These are phyloP conservation scores for Calycopis cecrops DNA, from an alignment of 1,140 invertebrate genomes.

Conservation along the genomic window DNA sequence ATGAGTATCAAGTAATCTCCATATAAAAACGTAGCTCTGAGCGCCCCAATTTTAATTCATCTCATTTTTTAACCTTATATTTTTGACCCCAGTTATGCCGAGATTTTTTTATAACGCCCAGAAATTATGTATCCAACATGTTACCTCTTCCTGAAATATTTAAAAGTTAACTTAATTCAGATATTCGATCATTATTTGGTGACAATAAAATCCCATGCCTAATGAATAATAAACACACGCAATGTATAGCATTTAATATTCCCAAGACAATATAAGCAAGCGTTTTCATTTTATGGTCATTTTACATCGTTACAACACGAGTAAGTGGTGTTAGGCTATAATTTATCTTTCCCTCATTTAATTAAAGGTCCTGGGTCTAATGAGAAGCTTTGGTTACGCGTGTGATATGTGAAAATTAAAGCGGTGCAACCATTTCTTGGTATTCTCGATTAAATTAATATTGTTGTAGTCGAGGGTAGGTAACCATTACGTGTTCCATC, in stretches of 20 bases:
- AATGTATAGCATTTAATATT: slow-evolving; percentile 12
- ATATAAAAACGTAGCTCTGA: slow-evolving; percentile 25
- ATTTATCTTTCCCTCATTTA: slow-evolving; percentile 56
- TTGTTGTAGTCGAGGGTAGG: too few species aligned
- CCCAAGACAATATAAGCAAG: slow-evolving; percentile 18
- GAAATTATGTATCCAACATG: too few species aligned
- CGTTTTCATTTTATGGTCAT: slow-evolving; percentile 25
- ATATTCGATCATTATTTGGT: too few species aligned
- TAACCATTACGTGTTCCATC: too few species aligned
- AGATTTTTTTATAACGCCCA: slow-evolving; percentile 5
- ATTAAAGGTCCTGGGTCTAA: slow-evolving; percentile 54
- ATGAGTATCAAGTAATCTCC: slow-evolving; percentile 33
- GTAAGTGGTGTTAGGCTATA: slow-evolving; percentile 36
- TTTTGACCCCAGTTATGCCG: slow-evolving; percentile 6
- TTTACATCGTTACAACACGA: slow-evolving; percentile 23
- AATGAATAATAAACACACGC: slow-evolving; percentile 13
- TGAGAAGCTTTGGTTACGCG: slow-evolving; percentile 43
- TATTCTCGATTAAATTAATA: not conserved
- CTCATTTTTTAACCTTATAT: slow-evolving; percentile 28
- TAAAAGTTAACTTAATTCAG: too few species aligned
- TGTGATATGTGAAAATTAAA: slow-evolving; percentile 36
- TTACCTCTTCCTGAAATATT: too few species aligned
- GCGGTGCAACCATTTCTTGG: slow-evolving; percentile 25
- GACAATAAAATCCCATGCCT: too few species aligned
- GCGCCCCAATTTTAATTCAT: slow-evolving; percentile 28